Evolutionary conservation across 2,113 vertebrate genomes (phyloP).

Genomic region (Merops nubicus): DNA sequence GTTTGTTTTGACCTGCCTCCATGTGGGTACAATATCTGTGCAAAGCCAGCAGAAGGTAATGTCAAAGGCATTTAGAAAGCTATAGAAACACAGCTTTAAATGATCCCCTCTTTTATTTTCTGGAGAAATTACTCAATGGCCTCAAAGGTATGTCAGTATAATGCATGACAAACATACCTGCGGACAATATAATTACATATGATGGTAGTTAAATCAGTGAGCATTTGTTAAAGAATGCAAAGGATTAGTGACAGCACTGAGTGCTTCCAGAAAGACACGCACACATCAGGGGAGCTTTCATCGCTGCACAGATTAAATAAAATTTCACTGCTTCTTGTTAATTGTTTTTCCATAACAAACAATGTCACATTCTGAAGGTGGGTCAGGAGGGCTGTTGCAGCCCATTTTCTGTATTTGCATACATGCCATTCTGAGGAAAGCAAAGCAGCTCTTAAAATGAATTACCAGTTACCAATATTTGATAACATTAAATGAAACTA

Average conservation of each 20-base stretch:
- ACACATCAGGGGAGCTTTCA: constrained; percentile 15
- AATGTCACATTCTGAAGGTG: background rate
- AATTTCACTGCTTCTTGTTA: constrained; percentile 1
- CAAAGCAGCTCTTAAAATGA: background rate
- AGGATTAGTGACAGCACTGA: constrained; percentile 38
- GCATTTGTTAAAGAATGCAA: constrained; percentile 27
- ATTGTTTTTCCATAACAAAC: constrained; percentile 44
- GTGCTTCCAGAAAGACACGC: constrained; percentile 41
- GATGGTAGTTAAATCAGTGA: constrained; percentile 36
- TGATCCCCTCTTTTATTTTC: background rate
- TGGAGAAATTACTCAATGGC: background rate
- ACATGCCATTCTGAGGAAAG: background rate
- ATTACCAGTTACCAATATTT: background rate
- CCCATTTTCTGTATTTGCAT: background rate
- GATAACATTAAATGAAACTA: background rate
- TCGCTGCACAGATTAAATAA: constrained; percentile 25
- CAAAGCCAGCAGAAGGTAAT: background rate
- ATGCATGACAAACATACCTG: constrained; percentile 25
- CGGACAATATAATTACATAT: background rate
- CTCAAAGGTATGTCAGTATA: background rate
- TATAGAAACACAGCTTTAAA: background rate
- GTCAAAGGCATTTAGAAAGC: background rate
- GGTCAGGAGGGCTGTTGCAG: background rate
- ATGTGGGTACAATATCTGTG: accelerated
- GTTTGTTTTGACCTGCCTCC: background rate